Evolutionary conservation across 2,797 vertebrate genomes (phyloP).

Genomic region (Philypnodon macrostomus): DNA sequence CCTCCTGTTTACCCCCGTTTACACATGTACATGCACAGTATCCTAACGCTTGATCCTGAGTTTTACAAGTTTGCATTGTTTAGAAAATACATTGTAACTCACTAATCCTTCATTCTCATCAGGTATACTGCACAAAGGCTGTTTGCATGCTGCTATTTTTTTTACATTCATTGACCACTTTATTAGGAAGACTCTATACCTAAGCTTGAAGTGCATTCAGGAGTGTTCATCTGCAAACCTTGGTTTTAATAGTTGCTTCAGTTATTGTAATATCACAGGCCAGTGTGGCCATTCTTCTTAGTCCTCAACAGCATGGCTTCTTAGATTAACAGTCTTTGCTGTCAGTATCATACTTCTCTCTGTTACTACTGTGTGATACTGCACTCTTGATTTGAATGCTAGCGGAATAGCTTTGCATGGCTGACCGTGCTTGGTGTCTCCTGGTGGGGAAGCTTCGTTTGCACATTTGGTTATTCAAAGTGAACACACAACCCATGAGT

Average conservation of each 20-base stretch:
- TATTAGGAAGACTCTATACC: too few relatives aligned
- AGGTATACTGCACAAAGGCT: slow-evolving; percentile 1
- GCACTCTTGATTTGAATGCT: slow-evolving; percentile 67
- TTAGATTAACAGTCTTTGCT: too few relatives aligned
- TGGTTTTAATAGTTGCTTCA: too few relatives aligned
- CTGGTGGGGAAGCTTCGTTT: slow-evolving; percentile 28
- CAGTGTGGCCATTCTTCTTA: too few relatives aligned
- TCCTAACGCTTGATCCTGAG: slow-evolving; percentile 28
- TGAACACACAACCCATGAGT: slow-evolving; percentile 7
- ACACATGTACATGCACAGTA: slow-evolving; percentile 25
- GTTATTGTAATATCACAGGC: too few relatives aligned
- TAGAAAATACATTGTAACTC: slow-evolving; percentile 14
- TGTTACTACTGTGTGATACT: not conserved
- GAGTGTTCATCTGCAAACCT: too few relatives aligned
- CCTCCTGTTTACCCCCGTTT: too few relatives aligned
- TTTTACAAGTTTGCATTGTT: slow-evolving; percentile 18
- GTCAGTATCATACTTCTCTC: not conserved
- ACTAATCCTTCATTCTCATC: slow-evolving; percentile 2
- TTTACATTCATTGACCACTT: too few relatives aligned
- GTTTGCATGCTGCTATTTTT: too few relatives aligned
- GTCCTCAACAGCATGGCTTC: too few relatives aligned
- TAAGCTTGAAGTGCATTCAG: too few relatives aligned
- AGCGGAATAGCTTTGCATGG: slow-evolving; percentile 70
- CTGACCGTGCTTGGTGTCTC: slow-evolving; percentile 52
- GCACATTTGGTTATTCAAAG: slow-evolving; percentile 76